phyloP scores from a whole-genome alignment of 37 sponge, comb jelly and placozoan genomes.

The Ianthella basta region DNA sequence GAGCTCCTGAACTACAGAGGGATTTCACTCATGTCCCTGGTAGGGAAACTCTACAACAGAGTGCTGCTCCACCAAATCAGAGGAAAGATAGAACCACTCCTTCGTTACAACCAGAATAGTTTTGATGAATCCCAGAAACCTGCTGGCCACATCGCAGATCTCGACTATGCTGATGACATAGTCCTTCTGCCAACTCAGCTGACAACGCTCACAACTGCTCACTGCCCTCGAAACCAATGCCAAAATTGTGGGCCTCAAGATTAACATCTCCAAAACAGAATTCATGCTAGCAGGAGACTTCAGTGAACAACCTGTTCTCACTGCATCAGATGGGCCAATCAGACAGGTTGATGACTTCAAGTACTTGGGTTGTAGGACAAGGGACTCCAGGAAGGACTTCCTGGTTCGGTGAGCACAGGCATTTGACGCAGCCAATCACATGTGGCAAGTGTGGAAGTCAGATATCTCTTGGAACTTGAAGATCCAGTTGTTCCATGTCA shows the following conservation, averaged over 20 bases:
- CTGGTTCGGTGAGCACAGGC: neutral
- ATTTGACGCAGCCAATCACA: neutral
- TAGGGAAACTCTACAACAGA: too few relatives aligned
- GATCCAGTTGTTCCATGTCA: neutral
- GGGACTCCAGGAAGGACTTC: neutral
- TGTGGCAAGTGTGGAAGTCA: constrained; percentile 4
- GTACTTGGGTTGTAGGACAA: neutral
- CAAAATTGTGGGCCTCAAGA: neutral
- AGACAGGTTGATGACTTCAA: neutral
- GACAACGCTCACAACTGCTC: neutral
- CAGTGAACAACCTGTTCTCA: constrained; percentile 5
- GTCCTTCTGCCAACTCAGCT: neutral
- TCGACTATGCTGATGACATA: constrained; percentile 4
- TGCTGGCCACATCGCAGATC: constrained; percentile 12
- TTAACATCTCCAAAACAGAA: neutral
- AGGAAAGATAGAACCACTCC: too few relatives aligned
- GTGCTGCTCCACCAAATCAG: too few relatives aligned
- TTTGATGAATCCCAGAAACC: neutral
- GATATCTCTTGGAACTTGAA: neutral
- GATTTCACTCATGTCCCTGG: too few relatives aligned
- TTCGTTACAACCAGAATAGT: neutral
- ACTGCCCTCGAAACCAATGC: neutral
- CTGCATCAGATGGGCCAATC: neutral
- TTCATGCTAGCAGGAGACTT: constrained; percentile 18
- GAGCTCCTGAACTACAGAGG: too few relatives aligned